Base-by-base conservation (phyloP, 2,888 invertebrate genomes). In the Conchocele bisecta region DNA sequence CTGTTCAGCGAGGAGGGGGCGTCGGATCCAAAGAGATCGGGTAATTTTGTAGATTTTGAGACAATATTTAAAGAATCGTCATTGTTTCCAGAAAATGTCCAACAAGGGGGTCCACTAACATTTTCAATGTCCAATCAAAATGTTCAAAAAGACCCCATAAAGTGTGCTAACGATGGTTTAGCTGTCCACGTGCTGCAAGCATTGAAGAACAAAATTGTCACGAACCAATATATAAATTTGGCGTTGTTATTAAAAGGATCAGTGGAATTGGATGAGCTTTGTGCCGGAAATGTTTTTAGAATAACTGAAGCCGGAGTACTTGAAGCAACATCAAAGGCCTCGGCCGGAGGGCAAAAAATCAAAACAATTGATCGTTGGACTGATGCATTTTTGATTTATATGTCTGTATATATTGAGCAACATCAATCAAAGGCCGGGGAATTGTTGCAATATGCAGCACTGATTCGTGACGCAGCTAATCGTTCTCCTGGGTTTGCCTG, bases 341-440 rank as follows among this genome's bases (percentile, higher is more conserved):
- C n/a, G n/a, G n/a, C n/a, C n/a, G n/a, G 42, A 9, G 61, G 48
- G 20, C 46, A 68, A 29, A 51, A 54, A n/a, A 24, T 68, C 13
- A 20, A 24, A 3, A 42, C 44, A 5, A 56, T 68, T 24, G 61
- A 60, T 20, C 46, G 39, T 20, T 68, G 68, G 68, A 68, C 68
- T 5, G 61, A 68, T 26, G 61, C 59, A 24, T 67, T 69, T 46
- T 28, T 67, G n/a, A 60, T 67, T n/a, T 67, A 35, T 33, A 48
- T 54, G 60, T 2, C 22, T 9, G 41, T 67, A 15, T 60, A 54
- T 20, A 17, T 60, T 2, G 6, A 31, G 4, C 31, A 24, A 2
- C 31, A 54, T 41, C 39, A 37, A n/a, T 35, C 46, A 9, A 53
- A 68, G 31, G 31, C 46, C 3, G n/a, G 37, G 3, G 68, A 60